These are phyloP conservation scores for Papilio polytes DNA, from an alignment of 1,140 invertebrate species.

Conservation along the genomic window DNA sequence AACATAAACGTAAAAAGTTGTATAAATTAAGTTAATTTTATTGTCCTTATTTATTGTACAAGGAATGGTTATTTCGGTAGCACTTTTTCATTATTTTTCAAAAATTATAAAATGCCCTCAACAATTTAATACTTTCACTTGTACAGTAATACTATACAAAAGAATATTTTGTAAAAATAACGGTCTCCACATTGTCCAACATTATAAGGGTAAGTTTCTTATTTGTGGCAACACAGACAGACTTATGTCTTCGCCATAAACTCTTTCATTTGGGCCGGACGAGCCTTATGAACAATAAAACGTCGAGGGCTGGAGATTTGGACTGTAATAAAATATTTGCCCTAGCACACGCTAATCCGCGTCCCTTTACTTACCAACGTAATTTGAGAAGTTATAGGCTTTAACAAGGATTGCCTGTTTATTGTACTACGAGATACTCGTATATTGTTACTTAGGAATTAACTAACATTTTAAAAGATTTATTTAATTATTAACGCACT, in stretches of 20 bases:
- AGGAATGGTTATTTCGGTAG: neutral
- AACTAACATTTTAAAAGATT: neutral
- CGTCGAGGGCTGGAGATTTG: slow-evolving; percentile 81
- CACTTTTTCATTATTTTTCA: neutral
- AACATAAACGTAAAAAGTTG: neutral
- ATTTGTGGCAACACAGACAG: slow-evolving; percentile 69
- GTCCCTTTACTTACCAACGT: slow-evolving; percentile 77
- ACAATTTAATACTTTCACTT: neutral
- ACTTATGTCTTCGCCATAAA: slow-evolving; percentile 80
- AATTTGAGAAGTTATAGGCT: slow-evolving; percentile 80
- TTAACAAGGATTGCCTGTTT: slow-evolving; percentile 40
- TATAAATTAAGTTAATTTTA: neutral
- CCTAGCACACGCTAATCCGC: slow-evolving; percentile 80
- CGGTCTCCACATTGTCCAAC: slow-evolving; percentile 40
- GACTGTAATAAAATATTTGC: slow-evolving; percentile 84
- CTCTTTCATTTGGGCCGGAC: slow-evolving; percentile 83
- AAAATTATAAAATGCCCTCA: neutral
- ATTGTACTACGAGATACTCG: slow-evolving; percentile 6
- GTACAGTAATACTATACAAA: neutral
- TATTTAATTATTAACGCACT: neutral
- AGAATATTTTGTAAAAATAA: slow-evolving; percentile 27
- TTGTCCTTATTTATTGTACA: neutral
- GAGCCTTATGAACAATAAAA: slow-evolving; percentile 84
- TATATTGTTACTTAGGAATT: slow-evolving; percentile 11
- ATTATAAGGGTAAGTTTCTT: slow-evolving; percentile 52